Base-by-base conservation (phyloP, 2,113 vertebrate species). In the Pseudorasbora parva region DNA sequence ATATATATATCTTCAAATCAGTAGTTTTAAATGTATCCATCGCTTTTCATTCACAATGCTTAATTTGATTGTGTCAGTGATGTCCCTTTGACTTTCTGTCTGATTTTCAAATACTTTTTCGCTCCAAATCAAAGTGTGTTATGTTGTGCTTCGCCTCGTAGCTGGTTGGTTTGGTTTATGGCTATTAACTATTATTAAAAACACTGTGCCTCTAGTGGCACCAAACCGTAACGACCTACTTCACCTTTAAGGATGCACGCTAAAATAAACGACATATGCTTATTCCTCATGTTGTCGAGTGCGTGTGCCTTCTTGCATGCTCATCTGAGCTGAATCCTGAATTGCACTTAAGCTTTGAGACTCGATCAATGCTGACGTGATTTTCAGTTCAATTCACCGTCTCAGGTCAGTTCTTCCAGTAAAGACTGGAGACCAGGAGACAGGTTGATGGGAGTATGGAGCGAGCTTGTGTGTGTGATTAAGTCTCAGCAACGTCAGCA, bases 351-450 rank as follows among this genome's bases (percentile, higher is more conserved):
- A 78, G 75, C 80, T 66, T 68, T 19, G 78, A 41, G 74, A 69
- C 57, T 74, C 33, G 87, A 94, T 94, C 93, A 88, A 94, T 94
- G 91, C 79, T 90, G 90, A 92, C 87, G 88, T 62, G 87, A 91
- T 94, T 93, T 90, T 86, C 84, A 85, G 87, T 89, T 90, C 91
- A 89, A 88, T 83, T n/a, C 85, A 88, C 84, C 59, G 78, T 79
- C 86, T 84, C 75, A 47, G 88, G 69, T 86, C 85, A 88, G 87
- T 89, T 45, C 83, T 88, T 91, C 90, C 88, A 84, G 87, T 91
- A 84, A 93, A 89, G 78, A 81, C 87, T 90, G 92, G 87, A 85
- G 62, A 89, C 89, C 78, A 76, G 84, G 77, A 77, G 87, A 78
- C 30, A 62, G 85, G 81, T 54, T 80, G 88, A 82, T 80, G 59